These are phyloP conservation scores for Melanostoma scalare DNA, from an alignment of 2,888 invertebrate genomes.

Conservation along the genomic window DNA sequence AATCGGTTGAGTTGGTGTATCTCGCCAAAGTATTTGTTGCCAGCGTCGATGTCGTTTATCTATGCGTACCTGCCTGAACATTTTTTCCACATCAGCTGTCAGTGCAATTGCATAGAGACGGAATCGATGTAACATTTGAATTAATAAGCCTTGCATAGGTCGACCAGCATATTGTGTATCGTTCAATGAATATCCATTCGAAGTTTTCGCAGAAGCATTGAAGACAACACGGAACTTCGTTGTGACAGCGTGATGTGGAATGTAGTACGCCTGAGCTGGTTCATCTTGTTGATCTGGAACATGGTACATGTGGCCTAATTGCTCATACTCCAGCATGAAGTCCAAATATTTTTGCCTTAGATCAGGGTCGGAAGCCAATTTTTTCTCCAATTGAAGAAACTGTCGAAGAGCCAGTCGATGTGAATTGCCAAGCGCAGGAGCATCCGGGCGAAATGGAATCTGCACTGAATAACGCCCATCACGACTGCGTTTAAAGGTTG, in stretches of 20 bases:
- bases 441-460: slow-evolving; percentile 20
- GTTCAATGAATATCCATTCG: slow-evolving; percentile 36
- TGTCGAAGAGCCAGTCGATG: slow-evolving; percentile 24
- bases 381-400: not conserved
- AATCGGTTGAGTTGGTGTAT: no score
- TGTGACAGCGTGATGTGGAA: slow-evolving; percentile 22
- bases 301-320: not conserved
- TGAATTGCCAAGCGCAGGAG: slow-evolving; percentile 19
- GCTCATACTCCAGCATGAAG: not conserved
- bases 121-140: no score
- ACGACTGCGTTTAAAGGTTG: slow-evolving; percentile 5
- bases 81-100: no score
- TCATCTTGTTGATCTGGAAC: not conserved
- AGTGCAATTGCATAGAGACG: no score
- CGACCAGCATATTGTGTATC: slow-evolving; percentile 30
- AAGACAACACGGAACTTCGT: not conserved
- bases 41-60: no score
- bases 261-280: not conserved
- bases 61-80: no score
- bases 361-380: no score
- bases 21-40: no score
- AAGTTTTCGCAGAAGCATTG: slow-evolving; percentile 28
- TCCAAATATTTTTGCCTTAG: not conserved
- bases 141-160: slow-evolving; percentile 1
- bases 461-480: slow-evolving; percentile 23